Evolutionary conservation across 2,113 vertebrate species (phyloP).

Genomic region (Calyptommatus sinebrachiatus): DNA sequence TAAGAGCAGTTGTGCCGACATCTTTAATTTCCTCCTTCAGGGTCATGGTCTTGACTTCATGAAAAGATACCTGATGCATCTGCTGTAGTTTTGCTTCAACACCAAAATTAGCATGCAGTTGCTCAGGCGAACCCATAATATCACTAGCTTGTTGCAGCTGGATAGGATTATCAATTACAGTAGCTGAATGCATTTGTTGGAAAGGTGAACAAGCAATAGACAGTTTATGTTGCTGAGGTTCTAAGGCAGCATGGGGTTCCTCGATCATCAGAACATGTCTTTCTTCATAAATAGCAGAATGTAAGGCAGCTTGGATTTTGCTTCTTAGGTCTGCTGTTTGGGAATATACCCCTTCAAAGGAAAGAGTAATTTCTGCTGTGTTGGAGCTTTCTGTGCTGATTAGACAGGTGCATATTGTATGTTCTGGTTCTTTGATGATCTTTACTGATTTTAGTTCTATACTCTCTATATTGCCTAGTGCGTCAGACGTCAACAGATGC

Average conservation of each 20-base stretch:
- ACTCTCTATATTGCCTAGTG: constrained; percentile 69
- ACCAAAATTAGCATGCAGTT: constrained; percentile 57
- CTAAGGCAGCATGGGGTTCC: constrained; percentile 49
- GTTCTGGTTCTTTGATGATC: constrained; percentile 70
- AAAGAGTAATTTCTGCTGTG: constrained; percentile 76
- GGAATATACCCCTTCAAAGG: constrained; percentile 76
- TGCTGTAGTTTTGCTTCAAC: constrained; percentile 67
- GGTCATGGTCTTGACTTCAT: constrained; percentile 65
- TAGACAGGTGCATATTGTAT: constrained; percentile 71
- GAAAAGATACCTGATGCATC: constrained; percentile 67
- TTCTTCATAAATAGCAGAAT: constrained; percentile 80
- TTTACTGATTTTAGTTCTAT: constrained; percentile 72
- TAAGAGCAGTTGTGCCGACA: constrained; percentile 47
- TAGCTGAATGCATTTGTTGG: constrained; percentile 55
- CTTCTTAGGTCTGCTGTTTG: constrained; percentile 76
- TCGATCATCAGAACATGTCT: constrained; percentile 73
- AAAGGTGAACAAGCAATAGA: constrained; percentile 40
- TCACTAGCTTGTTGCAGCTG: constrained; percentile 59
- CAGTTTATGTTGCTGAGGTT: constrained; percentile 45
- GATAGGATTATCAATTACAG: constrained; percentile 50
- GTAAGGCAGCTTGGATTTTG: constrained; percentile 78
- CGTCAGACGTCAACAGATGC: constrained; percentile 74
- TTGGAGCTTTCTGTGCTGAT: constrained; percentile 71
- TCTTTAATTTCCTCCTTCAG: constrained; percentile 67
- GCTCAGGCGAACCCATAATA: constrained; percentile 34